Evolutionary conservation across 2,888 invertebrate genomes (phyloP), one percentile per base, ranked within the genome.

Genomic region (Conchocele bisecta): DNA sequence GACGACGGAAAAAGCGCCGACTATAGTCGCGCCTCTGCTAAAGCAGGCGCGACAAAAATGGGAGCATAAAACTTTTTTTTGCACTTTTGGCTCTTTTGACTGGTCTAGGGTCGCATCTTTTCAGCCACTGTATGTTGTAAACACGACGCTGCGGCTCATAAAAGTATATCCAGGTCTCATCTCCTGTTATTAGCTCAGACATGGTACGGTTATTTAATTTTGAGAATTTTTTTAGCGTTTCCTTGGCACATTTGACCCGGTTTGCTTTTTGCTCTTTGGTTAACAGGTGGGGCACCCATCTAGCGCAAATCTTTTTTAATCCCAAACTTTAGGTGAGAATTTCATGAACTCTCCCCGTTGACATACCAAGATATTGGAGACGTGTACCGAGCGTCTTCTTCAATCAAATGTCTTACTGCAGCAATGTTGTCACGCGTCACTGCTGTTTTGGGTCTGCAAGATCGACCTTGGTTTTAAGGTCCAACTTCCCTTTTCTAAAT

Each of bases 291-390:
- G 41, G 65, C 39, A 48, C 46, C 56, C 24, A 56, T 29, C 33
- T 15, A n/a, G n/a, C n/a, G n/a, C n/a, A n/a, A n/a, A n/a, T n/a
- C n/a, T n/a, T n/a, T 24, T 4, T 54, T 24, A 42, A 46, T 54
- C 44, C 44, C 13, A 24, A 33, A 42, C n/a, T 44, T 54, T 24
- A 17, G 35, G 26, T 53, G 54, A 22, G 31, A 26, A 22, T 41
- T 31, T 13, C 31, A 54, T 31, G 54, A 31, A 22, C 29, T 44
- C 54, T 54, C 42, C 41, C 64, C 54, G 11, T 42, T 64, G 64
- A 42, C 44, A 42, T 41, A 28, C 54, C 17, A n/a, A n/a, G n/a
- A n/a, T n/a, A n/a, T n/a, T n/a, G n/a, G n/a, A n/a, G n/a, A n/a
- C n/a, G n/a, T n/a, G n/a, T n/a, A n/a, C n/a, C n/a, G n/a, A n/a